Evolutionary conservation across 2,113 vertebrate genomes (phyloP).

Genomic region (Myotis yumanensis): DNA sequence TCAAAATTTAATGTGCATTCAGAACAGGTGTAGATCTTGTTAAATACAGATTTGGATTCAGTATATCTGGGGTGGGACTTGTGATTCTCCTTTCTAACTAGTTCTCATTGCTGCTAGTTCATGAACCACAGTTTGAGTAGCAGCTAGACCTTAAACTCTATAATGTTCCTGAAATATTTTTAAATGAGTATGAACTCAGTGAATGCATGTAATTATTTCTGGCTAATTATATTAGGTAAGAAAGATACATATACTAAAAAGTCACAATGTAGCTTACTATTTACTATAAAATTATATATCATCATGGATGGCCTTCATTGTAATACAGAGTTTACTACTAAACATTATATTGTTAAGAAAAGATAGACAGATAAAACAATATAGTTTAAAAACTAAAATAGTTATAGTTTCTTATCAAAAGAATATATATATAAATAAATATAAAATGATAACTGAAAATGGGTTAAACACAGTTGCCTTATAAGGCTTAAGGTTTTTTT

Average conservation of each 20-base stretch:
- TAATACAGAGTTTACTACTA: not conserved
- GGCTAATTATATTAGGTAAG: slow-evolving; percentile 26
- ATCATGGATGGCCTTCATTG: not conserved
- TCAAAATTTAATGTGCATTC: slow-evolving; percentile 20
- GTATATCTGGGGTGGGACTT: not conserved
- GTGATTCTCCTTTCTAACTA: not conserved
- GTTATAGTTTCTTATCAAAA: slow-evolving; percentile 6
- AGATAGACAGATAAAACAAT: not conserved
- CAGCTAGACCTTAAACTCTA: not conserved
- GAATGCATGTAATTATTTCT: slow-evolving; percentile 13
- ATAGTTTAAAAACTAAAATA: slow-evolving; percentile 38
- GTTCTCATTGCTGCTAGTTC: not conserved
- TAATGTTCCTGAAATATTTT: slow-evolving; percentile 41
- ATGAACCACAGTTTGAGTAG: not conserved
- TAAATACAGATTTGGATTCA: slow-evolving; percentile 1
- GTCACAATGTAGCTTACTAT: slow-evolving; percentile 6
- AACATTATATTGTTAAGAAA: not conserved
- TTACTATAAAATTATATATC: slow-evolving; percentile 1
- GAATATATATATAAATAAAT: not conserved
- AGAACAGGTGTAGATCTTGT: not conserved
- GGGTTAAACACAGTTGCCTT: not conserved
- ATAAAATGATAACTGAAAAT: not conserved
- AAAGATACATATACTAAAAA: slow-evolving; percentile 39
- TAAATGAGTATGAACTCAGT: not conserved
- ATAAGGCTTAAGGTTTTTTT: not conserved